phyloP scores from a whole-genome alignment of 2,797 vertebrate genomes.

The Perodicticus potto region DNA sequence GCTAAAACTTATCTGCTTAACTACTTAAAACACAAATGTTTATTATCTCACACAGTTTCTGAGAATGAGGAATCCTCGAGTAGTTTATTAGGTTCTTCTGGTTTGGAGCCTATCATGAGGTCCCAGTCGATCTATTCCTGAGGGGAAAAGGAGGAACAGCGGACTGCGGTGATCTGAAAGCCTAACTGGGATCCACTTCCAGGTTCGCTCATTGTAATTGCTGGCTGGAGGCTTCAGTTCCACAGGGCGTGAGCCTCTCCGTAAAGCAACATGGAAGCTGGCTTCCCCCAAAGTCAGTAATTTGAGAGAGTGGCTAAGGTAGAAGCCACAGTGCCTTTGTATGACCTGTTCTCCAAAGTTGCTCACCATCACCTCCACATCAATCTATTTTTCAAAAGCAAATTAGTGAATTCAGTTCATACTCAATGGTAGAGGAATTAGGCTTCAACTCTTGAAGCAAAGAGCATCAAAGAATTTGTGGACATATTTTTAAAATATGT shows the following conservation, averaged over 20 bases:
- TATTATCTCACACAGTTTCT: not conserved
- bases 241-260: not conserved
- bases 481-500: not conserved
- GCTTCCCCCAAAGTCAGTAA: not conserved
- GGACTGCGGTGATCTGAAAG: not conserved
- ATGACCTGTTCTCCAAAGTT: not conserved
- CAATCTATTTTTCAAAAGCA: not conserved
- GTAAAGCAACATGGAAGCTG: not conserved
- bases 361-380: not conserved
- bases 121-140: not conserved
- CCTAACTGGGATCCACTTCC: not conserved
- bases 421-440: not conserved
- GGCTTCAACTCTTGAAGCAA: not conserved
- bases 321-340: not conserved
- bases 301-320: not conserved
- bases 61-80: not conserved
- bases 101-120: not conserved
- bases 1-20: not conserved
- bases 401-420: not conserved
- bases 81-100: not conserved
- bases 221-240: not conserved
- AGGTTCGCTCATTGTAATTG: not conserved
- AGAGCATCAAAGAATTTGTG: not conserved
- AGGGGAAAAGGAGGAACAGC: no score
- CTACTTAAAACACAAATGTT: not conserved